phyloP scores from a whole-genome alignment of 2,113 vertebrate genomes.

The Enhydra lutris region DNA sequence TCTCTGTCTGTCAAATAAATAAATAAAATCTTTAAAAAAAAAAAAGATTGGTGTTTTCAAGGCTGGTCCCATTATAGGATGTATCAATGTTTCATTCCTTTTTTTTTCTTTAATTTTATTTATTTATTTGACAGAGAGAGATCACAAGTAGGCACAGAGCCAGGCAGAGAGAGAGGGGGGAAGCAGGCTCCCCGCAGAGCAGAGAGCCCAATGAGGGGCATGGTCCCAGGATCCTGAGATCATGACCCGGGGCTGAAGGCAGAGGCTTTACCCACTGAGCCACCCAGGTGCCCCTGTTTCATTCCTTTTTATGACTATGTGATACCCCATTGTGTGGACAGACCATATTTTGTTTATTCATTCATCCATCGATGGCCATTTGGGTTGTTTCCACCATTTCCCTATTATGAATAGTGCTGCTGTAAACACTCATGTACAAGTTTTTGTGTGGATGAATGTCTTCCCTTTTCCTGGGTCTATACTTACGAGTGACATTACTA shows the following conservation, averaged over 20 bases:
- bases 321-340: background rate
- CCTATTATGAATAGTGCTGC: background rate
- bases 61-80: background rate
- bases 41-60: background rate
- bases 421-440: background rate
- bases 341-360: background rate
- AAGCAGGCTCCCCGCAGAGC: no score
- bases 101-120: no score
- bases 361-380: background rate
- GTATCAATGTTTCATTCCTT: background rate
- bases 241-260: no score
- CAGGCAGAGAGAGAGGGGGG: no score
- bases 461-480: background rate
- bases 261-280: no score
- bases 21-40: no score
- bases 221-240: no score
- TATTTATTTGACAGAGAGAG: no score
- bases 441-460: background rate
- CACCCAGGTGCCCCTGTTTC: background rate
- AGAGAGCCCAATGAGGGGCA: no score
- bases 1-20: no score
- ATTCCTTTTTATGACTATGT: background rate
- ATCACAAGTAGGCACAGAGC: no score
- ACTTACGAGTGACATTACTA: background rate
- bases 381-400: background rate